Base-by-base conservation (phyloP, 2,113 vertebrate species). In the Myiopsitta monachus region DNA sequence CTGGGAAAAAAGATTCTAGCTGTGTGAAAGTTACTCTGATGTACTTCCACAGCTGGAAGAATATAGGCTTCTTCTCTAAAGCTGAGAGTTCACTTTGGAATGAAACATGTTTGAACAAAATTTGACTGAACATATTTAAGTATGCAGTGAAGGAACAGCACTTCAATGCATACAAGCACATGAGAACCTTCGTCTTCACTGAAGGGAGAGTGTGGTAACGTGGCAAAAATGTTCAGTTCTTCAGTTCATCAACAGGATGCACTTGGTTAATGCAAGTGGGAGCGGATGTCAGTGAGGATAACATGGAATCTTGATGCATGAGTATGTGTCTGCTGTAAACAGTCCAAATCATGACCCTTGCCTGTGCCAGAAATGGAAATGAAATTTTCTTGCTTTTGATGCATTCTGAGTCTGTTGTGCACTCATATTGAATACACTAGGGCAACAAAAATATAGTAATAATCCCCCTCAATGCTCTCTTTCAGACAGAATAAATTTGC, bases 161-260 rank as follows among this genome's bases (percentile, higher is more conserved):
- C 15, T 8, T 38, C 18, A 84, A 0, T 74, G 83, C 26, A 33
- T 41, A n/a, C 30, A 44, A 57, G 44, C 7, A 4, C 28, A 7
- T 2, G 1, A 12, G 10, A 78, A 21, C 19, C 21, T 69, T 18
- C 1, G 0, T 1, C 30, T 24, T 1, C 7, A 33, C 11, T 81
- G 66, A n/a, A 49, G n/a, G 21, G 18, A 43, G 17, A 43, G 26
- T 18, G 17, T 67, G 22, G 19, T 36, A 68, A 52, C 43, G 10
- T 14, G 30, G 15, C 9, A 78, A 83, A 83, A 36, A 6, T 10
- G 14, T 70, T 24, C 6, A 5, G 9, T 55, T 72, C 47, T 61
- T 84, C 61, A 62, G 26, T 62, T 47, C 47, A 49, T 49, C 47
- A 49, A 49, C 47, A 41, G 10, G 31, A 68, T 75, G 5, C 36